Conservation (phyloP, 1,140 invertebrate species). For the Augochlora pura region DNA sequence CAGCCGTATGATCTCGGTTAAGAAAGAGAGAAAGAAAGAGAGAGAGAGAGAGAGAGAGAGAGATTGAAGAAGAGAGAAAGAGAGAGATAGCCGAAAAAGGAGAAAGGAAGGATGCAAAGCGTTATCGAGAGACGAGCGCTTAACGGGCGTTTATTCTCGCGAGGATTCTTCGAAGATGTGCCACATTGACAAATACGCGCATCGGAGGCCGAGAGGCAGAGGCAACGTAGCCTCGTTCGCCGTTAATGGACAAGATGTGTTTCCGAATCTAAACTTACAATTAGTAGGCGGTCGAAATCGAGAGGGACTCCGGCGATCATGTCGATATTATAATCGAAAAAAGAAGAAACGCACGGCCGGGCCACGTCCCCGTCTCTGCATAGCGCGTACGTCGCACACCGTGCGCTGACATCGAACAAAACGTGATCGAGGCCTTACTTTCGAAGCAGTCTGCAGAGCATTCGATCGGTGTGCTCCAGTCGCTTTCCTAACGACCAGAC, state of each 20-base stretch:
- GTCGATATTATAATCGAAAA: neutral
- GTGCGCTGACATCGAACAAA: conserved; percentile 48
- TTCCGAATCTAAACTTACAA: conserved; percentile 24
- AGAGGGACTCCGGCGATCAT: too few species aligned
- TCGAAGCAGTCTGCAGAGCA: conserved; percentile 58
- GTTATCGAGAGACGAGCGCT: conserved; percentile 32
- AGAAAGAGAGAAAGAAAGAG: too few species aligned
- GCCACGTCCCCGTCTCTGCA: conserved; percentile 46
- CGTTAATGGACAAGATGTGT: conserved; percentile 38
- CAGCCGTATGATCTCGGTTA: too few species aligned
- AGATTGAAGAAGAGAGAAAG: neutral
- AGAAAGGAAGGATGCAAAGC: conserved; percentile 38
- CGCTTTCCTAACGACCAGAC: conserved; percentile 59
- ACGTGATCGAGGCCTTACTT: conserved; percentile 75
- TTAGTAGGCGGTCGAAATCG: too few species aligned
- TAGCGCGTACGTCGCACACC: conserved; percentile 2
- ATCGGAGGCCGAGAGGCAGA: conserved; percentile 22
- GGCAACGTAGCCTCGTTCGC: conserved; percentile 33
- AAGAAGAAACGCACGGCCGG: conserved; percentile 32
- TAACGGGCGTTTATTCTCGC: conserved; percentile 44
- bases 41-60: too few species aligned
- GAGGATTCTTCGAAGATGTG: conserved; percentile 43
- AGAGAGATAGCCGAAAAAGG: neutral
- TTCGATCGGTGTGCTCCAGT: conserved; percentile 34
- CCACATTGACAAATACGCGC: conserved; percentile 48